Evolutionary conservation across 2,113 vertebrate genomes (phyloP), one percentile per base, ranked within the genome.

Genomic region (Butorides virescens): DNA sequence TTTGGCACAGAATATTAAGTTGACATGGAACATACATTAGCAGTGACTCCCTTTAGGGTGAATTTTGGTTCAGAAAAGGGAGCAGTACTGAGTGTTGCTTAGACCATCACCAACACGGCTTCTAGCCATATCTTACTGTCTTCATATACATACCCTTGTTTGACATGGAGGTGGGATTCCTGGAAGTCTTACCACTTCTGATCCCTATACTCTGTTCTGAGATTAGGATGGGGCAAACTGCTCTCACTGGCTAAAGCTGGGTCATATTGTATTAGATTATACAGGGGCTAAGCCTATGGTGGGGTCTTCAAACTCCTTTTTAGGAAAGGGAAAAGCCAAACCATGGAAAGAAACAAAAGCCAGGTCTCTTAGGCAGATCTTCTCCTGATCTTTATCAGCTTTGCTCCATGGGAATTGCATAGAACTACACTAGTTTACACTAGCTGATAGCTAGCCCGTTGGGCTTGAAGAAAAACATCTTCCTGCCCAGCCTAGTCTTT

Each of bases 401-500:
- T 80, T 72, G 47, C 80, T 89, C 52, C 83, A 78, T 12, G 42
- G 85, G 88, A 91, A 92, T 5, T n/a, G 47, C 82, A 52, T 0
- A 86, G 79, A 55, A 30, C 85, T 74, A 49, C 61, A 30, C 11
- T 39, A 58, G 68, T 49, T 91, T 37, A 61, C 76, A 46, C 49
- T 49, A 84, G 72, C 44, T n/a, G 72, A 83, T 25, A 53, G 52
- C 73, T 87, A 73, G 52, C 76, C 52, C 0, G 3, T 72, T 67
- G 70, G 76, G 78, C 59, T 84, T 66, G 61, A 75, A 75, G 2
- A 49, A 73, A 25, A 94, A 66, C 74, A 92, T 88, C 81, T 92
- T 91, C 91, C 92, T 93, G 93, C 71, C 84, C 70, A 88, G 88
- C 82, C 79, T 83, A 59, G 52, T 56, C 80, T 50, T 93, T 61